Conservation (phyloP, 1,140 invertebrate genomes). For the Aphaenogaster rudis region DNA sequence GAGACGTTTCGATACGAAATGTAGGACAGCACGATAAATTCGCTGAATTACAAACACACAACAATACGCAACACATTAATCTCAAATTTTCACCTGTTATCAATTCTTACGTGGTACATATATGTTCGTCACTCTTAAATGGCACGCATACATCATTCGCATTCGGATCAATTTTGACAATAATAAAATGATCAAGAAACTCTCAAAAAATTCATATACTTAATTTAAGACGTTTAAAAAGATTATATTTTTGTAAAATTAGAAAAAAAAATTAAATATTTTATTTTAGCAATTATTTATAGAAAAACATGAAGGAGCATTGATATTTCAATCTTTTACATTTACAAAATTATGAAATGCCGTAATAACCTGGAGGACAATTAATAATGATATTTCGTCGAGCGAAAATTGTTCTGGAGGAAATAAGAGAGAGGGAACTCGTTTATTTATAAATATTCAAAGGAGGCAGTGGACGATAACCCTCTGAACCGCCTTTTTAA, state of each 20-base stretch:
- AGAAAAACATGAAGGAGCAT: background rate
- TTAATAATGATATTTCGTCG: slow-evolving; percentile 22
- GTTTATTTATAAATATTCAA: slow-evolving; percentile 47
- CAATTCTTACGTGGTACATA: background rate
- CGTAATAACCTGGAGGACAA: background rate
- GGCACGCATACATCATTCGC: background rate
- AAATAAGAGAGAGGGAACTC: background rate
- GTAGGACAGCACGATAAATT: slow-evolving; percentile 1
- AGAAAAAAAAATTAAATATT: background rate
- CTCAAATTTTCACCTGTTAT: background rate
- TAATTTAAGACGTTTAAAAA: background rate
- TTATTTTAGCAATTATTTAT: background rate
- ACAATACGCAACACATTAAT: background rate
- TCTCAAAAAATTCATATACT: background rate
- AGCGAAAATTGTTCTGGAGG: slow-evolving; percentile 7
- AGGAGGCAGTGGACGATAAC: background rate
- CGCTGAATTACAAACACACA: background rate
- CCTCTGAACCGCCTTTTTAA: slow-evolving; percentile 8
- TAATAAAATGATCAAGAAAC: background rate
- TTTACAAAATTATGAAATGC: background rate
- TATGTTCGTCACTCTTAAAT: background rate
- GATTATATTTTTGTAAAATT: background rate
- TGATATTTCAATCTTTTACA: background rate
- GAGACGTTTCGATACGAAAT: background rate
- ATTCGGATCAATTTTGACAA: background rate